Percentiles rank a stretch among this genome's conserved stretches.
Conservation (phyloP, 2,888 invertebrate genomes). For the Temnothorax rugatulus region DNA sequence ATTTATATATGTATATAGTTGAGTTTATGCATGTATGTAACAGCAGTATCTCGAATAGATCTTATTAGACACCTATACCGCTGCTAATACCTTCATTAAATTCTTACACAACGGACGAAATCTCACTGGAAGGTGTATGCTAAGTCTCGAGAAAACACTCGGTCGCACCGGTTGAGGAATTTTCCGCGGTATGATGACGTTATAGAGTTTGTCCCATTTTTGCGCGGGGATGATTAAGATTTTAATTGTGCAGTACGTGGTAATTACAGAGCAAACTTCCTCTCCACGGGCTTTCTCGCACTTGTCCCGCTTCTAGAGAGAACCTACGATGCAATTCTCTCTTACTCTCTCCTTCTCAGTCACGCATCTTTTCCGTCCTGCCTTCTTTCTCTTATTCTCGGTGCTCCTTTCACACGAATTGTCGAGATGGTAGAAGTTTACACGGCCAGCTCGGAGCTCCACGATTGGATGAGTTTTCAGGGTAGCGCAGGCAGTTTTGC, state of each 20-base stretch:
- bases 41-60: constrained; percentile 20
- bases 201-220: constrained; percentile 67
- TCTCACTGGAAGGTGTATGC: constrained; percentile 22
- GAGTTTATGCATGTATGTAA: not conserved
- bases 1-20: not conserved
- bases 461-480: constrained; percentile 65
- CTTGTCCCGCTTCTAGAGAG: constrained; percentile 28
- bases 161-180: constrained; percentile 50
- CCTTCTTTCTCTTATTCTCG: constrained; percentile 1
- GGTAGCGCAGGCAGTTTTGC: constrained; percentile 50
- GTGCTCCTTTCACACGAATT: constrained; percentile 35
- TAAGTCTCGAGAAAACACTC: constrained; percentile 26
- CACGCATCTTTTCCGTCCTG: constrained; percentile 59
- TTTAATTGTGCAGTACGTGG: constrained; percentile 77
- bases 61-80: constrained; percentile 37
- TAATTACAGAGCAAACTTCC: constrained; percentile 72
- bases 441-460: constrained; percentile 59
- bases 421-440: constrained; percentile 59
- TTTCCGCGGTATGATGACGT: constrained; percentile 54
- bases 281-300: constrained; percentile 59
- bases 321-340: constrained; percentile 32
- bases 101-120: constrained; percentile 33
- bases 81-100: constrained; percentile 36
- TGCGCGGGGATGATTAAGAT: constrained; percentile 75
- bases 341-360: constrained; percentile 53